A percentile compares a stretch with the other conserved stretches of the same genome.
These are phyloP conservation scores for Aulostomus chinensis DNA, from an alignment of 2,797 vertebrate genomes.

Conservation along the genomic window DNA sequence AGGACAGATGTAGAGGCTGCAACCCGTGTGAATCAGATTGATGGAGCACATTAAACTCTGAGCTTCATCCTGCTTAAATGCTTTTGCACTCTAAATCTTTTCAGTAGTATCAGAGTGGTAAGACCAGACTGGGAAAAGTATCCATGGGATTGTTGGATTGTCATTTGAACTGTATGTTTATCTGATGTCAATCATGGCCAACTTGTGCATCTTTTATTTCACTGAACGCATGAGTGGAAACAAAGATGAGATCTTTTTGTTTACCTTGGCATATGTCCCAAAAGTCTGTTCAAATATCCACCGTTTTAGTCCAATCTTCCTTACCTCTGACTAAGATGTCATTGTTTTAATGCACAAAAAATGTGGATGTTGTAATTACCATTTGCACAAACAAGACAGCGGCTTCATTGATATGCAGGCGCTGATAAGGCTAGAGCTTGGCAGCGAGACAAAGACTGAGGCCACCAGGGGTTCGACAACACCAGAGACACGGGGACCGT, in stretches of 20 bases:
- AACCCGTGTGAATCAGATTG: constrained; percentile 68
- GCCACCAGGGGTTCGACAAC: constrained; percentile 74
- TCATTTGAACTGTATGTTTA: constrained; percentile 42
- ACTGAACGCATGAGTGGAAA: constrained; percentile 23
- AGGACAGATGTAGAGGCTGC: constrained; percentile 65
- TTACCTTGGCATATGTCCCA: constrained; percentile 51
- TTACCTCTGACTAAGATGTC: constrained; percentile 62
- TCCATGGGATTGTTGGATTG: constrained; percentile 36
- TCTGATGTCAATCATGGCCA: constrained; percentile 19
- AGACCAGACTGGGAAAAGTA: constrained; percentile 44
- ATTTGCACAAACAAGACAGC: constrained; percentile 89
- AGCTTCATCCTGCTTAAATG: constrained; percentile 74
- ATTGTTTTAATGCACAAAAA: constrained; percentile 93
- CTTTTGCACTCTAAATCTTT: constrained; percentile 66
- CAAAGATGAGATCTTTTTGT: constrained; percentile 59
- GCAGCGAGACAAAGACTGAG: constrained; percentile 90
- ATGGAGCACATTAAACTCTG: constrained; percentile 75
- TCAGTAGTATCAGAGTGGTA: constrained; percentile 38
- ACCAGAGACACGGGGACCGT: constrained; percentile 88
- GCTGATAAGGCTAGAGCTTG: constrained; percentile 84
- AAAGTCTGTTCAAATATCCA: constrained; percentile 56
- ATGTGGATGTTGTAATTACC: constrained; percentile 99
- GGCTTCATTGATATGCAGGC: constrained; percentile 95
- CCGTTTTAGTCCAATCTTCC: constrained; percentile 33
- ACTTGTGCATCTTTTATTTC: constrained; percentile 35